phyloP scores from a whole-genome alignment of 2,888 invertebrate species.

The Eurois occulta region DNA sequence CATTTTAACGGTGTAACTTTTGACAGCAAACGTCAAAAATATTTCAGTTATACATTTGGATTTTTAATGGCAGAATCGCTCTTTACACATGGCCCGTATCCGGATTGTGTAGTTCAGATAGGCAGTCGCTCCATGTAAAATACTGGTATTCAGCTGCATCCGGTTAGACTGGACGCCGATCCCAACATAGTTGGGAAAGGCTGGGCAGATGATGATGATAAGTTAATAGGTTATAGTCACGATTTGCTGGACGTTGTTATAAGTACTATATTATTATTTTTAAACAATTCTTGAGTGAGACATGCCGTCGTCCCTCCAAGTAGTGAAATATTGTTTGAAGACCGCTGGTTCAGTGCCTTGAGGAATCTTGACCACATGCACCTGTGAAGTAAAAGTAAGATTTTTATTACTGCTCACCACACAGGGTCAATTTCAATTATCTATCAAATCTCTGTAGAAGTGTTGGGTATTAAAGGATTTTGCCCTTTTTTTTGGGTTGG shows the following conservation, averaged over 20 bases:
- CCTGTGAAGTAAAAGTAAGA: conserved; percentile 75
- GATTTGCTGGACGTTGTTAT: neutral
- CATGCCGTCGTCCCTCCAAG: conserved; percentile 94
- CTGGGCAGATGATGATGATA: neutral
- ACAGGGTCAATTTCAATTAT: too few species aligned
- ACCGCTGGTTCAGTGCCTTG: conserved; percentile 96
- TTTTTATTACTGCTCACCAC: too few species aligned
- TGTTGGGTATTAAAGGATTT: too few species aligned
- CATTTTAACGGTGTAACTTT: neutral
- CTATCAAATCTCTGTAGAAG: too few species aligned
- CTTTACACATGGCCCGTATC: neutral
- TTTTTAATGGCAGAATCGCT: neutral
- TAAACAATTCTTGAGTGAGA: conserved; percentile 90
- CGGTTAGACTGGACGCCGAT: neutral
- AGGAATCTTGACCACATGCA: conserved; percentile 93
- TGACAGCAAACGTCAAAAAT: conserved; percentile 1
- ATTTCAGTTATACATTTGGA: neutral
- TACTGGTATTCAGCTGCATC: neutral
- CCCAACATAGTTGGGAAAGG: neutral
- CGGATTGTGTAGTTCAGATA: neutral
- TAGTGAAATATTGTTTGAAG: conserved; percentile 96
- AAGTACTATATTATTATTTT: conserved; percentile 15
- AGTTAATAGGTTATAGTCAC: neutral
- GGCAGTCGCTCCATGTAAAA: neutral
- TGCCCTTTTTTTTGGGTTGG: too few species aligned